A percentile compares a stretch with the other conserved stretches of the same genome.
Evolutionary conservation across 37 sponge, comb jelly and placozoan species (phyloP).

Genomic region (Geodia barretti): DNA sequence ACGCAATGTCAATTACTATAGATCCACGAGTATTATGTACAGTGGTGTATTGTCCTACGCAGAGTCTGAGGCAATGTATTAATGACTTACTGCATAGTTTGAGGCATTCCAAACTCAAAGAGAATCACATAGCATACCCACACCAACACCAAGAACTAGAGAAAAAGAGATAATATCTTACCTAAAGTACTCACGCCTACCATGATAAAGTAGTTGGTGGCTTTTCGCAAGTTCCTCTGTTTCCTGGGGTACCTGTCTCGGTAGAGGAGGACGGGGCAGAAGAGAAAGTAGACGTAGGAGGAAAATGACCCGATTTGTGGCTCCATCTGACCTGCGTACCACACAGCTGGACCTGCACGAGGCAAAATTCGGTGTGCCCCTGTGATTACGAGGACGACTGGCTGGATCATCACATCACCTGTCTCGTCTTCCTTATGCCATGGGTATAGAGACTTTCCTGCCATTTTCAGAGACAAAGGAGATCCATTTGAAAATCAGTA

Average conservation of each 20-base stretch:
- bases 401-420: not conserved
- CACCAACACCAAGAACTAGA: no score
- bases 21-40: no score
- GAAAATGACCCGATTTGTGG: slow-evolving; percentile 44
- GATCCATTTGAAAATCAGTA: slow-evolving; percentile 51
- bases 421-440: slow-evolving; percentile 39
- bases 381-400: no score
- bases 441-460: slow-evolving; percentile 49
- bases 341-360: slow-evolving; percentile 52
- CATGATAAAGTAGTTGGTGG: not conserved
- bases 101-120: not conserved
- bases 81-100: not conserved
- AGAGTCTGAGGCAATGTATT: not conserved
- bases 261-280: slow-evolving; percentile 64
- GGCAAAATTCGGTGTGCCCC: no score
- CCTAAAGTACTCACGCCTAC: no score
- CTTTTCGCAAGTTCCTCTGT: not conserved
- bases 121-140: not conserved
- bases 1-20: no score
- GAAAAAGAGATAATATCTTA: no score
- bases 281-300: slow-evolving; percentile 62
- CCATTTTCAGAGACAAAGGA: slow-evolving; percentile 74
- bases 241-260: slow-evolving; percentile 68
- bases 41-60: no score
- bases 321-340: slow-evolving; percentile 53